Evolutionary conservation across 2,888 invertebrate species (phyloP), one percentile per base, ranked within the genome.

Genomic region (Eristalis intricaria): DNA sequence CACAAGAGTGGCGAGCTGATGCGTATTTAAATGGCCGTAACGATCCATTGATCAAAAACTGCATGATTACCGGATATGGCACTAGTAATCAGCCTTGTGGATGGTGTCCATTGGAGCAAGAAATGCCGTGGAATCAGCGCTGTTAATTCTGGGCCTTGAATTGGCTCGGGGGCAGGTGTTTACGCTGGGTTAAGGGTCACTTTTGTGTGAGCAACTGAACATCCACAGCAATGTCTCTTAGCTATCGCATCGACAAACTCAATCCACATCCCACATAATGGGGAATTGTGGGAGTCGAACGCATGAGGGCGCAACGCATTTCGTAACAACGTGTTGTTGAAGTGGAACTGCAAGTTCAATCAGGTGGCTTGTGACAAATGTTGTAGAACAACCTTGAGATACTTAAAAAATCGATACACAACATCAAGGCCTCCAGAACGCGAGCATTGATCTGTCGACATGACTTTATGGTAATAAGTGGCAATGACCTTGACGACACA

Each of bases 1-100:
- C 43, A 43, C n/a, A 43, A 56, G 69, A 68, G 60, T 66, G 38
- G 32, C 32, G 50, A 8, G 23, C 70, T 32, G 65, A 76, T 66
- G 43, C 29, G 66, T 22, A n/a, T 75, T 68, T 60, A 66, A 70
- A 26, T 22, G 23, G 26, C 19, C 40, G 26, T 50, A 4, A 11
- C 15, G 50, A 50, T 7, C 8, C 19, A 50, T n/a, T 8, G 50
- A 50, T 50, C 50, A 50, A 50, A 50, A 50, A 19, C 50, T 50
- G 50, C 19, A 19, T 50, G 50, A 50, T 50, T 50, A 19, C 50
- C 50, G 50, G 50, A 50, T 50, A 19, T 19, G 50, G 19, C 19
- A 19, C 50, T 8, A 50, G 50, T 50, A 50, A 50, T 50, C 50
- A 50, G 50, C 50, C 19, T 50, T 50, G 50, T 19, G 43, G 43